Base-by-base conservation (phyloP, 2,797 vertebrate species). In the Tolypeutes matacus region DNA sequence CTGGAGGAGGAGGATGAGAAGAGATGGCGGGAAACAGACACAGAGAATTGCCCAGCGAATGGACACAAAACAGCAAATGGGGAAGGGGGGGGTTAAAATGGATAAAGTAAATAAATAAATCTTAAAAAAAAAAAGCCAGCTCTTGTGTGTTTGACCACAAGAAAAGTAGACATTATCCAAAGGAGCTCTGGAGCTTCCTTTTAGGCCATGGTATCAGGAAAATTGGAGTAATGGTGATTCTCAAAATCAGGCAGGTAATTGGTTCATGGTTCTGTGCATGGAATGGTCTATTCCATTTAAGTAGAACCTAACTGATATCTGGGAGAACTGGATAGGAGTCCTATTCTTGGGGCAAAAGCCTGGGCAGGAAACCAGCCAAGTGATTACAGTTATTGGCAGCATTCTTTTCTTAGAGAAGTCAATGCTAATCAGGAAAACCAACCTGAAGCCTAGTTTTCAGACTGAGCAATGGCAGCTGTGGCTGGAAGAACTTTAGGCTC, bases 151-250 rank as follows among this genome's bases (percentile, higher is more conserved):
- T 69, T 46, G 42, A 53, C 13, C 27, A 56, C 0, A 73, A 85
- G 31, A 36, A 18, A 72, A 64, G 5, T 42, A 29, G 27, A 85
- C 3, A 31, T 87, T 65, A 86, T 34, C 0, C 21, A 46, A 70
- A 87, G 85, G 5, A 58, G 8, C 8, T 78, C 15, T 90, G 62
- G 20, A 65, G 7, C 3, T 1, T 67, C 39, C 18, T 82, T 67
- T n/a, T 25, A 60, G 15, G 6, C 58, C 76, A 53, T 67, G 34
- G n/a, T 49, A 86, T 83, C 12, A 83, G 21, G 17, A 76, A 6
- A 92, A 85, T 84, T n/a, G 81, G 76, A 80, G 6, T 86, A 72
- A 69, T 36, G 31, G 6, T 46, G 42, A 83, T 70, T 95, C 42
- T 23, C 42, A 80, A 73, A 73, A 78, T 67, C 4, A 69, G 29